Conservation (phyloP, 2,113 vertebrate species). For the Pleuronectes platessa region DNA sequence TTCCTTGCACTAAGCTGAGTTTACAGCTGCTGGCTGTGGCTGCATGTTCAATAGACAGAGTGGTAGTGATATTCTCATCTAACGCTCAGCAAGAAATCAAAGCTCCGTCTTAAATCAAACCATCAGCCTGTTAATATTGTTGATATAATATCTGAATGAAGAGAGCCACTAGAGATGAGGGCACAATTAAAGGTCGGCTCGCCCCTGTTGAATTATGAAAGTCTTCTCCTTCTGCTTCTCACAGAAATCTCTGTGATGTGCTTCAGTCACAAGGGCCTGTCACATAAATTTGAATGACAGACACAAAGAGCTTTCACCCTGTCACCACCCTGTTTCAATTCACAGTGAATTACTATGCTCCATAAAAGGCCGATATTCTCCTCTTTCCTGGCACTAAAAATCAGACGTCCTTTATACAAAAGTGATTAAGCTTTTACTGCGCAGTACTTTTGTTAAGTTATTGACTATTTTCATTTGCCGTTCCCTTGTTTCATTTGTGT, state of each 20-base stretch:
- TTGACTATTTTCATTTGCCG: background rate
- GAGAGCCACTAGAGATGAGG: background rate
- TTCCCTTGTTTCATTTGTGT: too few relatives aligned
- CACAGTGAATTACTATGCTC: background rate
- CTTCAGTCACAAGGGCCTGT: slow-evolving; percentile 31
- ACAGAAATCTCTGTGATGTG: slow-evolving; percentile 25
- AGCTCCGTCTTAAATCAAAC: too few relatives aligned
- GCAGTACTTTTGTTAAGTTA: background rate
- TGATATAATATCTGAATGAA: slow-evolving; percentile 9
- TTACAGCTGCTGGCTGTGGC: too few relatives aligned
- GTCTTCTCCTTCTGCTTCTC: slow-evolving; percentile 1
- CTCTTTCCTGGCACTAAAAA: slow-evolving; percentile 7
- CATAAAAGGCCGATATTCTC: slow-evolving; percentile 9
- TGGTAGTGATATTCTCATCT: background rate
- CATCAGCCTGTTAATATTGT: background rate
- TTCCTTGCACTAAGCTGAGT: too few relatives aligned
- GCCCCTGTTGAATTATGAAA: slow-evolving; percentile 8
- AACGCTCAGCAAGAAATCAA: background rate
- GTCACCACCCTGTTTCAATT: slow-evolving; percentile 30
- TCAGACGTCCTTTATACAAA: background rate
- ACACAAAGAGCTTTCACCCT: slow-evolving; percentile 33
- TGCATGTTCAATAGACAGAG: background rate
- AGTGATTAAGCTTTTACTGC: background rate
- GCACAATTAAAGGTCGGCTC: background rate
- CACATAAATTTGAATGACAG: slow-evolving; percentile 51